phyloP scores from a whole-genome alignment of 2,888 invertebrate genomes.

The Oegoconia quadripuncta region DNA sequence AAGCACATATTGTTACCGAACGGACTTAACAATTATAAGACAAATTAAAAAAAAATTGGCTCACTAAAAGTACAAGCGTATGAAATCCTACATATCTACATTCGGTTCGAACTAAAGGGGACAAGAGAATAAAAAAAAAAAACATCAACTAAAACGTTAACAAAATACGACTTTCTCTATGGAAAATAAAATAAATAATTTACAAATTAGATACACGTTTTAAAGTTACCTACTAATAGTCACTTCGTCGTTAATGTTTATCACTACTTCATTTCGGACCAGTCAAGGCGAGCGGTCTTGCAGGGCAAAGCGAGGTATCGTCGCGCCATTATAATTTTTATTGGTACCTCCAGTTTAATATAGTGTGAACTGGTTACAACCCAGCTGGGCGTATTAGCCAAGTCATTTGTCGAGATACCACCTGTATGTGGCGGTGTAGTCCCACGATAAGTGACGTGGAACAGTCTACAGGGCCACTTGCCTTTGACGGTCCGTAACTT shows the following conservation, averaged over 20 bases:
- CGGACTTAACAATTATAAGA: constrained; percentile 65
- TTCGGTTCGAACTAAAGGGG: constrained; percentile 70
- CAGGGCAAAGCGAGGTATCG: constrained; percentile 15
- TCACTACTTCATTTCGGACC: constrained; percentile 57
- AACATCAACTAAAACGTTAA: constrained; percentile 79
- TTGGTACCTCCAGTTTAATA: constrained; percentile 22
- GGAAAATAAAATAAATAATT: constrained; percentile 76
- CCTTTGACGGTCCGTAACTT: constrained; percentile 41
- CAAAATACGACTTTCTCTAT: constrained; percentile 79
- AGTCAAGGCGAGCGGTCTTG: constrained; percentile 44
- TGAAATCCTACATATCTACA: constrained; percentile 74
- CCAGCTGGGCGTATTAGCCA: constrained; percentile 13
- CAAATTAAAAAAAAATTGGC: constrained; percentile 60
- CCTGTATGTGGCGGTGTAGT: constrained; percentile 21
- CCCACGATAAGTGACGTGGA: constrained; percentile 6
- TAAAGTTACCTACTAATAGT: constrained; percentile 54
- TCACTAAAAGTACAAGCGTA: constrained; percentile 78
- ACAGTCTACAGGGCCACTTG: constrained; percentile 27
- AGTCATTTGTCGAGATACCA: constrained; percentile 20
- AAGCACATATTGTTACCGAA: constrained; percentile 58
- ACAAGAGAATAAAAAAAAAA: constrained; percentile 66
- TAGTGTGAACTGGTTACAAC: constrained; percentile 28
- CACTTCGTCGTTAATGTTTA: constrained; percentile 63
- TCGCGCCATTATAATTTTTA: constrained; percentile 22
- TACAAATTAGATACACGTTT: constrained; percentile 77